Base-by-base conservation (phyloP, 2,797 vertebrate species). In the Pseudochromis fuscus region DNA sequence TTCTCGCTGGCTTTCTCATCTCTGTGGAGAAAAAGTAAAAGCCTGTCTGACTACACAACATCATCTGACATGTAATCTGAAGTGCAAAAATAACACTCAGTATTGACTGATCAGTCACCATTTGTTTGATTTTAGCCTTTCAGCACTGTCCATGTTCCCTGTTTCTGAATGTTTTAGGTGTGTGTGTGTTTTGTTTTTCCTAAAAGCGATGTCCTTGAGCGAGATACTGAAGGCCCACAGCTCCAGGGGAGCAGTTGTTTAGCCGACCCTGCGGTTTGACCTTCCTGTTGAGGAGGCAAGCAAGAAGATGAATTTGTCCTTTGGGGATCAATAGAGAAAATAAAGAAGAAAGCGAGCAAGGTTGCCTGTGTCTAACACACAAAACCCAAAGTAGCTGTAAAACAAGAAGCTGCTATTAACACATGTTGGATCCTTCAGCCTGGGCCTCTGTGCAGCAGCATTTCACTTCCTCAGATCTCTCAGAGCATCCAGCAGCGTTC, bases 261-360 rank as follows among this genome's bases (percentile, higher is more conserved):
- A 66, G 75, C 38, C 3, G 62, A 86, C 80, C 67, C 78, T 66
- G 60, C 25, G 51, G 42, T 79, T 81, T 80, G 77, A 85, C 81
- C 84, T 88, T 84, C 81, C 70, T 83, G 67, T 72, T 74, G 74
- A 85, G 58, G 59, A 81, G 75, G 35, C 63, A 67, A 77, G 67
- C 4, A 19, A 63, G 67, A 79, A 83, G 72, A 88, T 72, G 57
- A 73, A 88, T 75, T 23, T 38, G 65, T 77, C 83, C 83, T 78
- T 77, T 18, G 63, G 82, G 87, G 62, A 81, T 82, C 66, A 45
- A 86, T 72, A 62, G 63, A 75, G 58, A 73, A 72, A 67, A 77
- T 51, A 70, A 68, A 67, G 78, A 77, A 73, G 56, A 75, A 74
- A 55, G 57, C 5, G 42, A 56, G 67, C 59, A 68, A 82, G 70